A percentile compares a stretch with the other conserved stretches of the same genome.
Conservation (phyloP, 2,113 vertebrate genomes). For the Rhea americana region DNA sequence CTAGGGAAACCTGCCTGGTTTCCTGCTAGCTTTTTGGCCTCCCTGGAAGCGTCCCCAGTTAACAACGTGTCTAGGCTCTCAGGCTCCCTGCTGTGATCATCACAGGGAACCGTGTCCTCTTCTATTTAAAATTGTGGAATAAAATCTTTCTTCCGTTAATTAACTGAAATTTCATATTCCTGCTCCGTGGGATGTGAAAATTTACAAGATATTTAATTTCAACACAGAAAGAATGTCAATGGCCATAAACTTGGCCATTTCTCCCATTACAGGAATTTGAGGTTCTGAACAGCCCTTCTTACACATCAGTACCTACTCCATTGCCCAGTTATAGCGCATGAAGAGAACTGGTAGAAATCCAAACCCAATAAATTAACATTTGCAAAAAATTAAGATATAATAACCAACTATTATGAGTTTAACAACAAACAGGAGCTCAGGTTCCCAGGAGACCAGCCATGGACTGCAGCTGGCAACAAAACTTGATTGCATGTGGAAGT, state of each 20-base stretch:
- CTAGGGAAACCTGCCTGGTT: constrained; percentile 55
- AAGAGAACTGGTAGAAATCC: constrained; percentile 13
- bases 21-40: constrained; percentile 44
- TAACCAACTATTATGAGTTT: constrained; percentile 11
- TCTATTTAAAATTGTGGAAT: not conserved
- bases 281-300: not conserved
- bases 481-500: constrained; percentile 41
- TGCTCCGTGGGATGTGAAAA: constrained; percentile 25
- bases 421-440: constrained; percentile 19
- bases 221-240: not conserved
- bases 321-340: not conserved
- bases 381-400: constrained; percentile 31
- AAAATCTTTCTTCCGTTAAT: constrained; percentile 27
- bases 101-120: not conserved
- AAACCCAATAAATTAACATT: constrained; percentile 19
- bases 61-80: not conserved
- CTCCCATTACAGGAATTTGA: constrained; percentile 30
- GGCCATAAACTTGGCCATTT: not conserved
- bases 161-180: constrained; percentile 41
- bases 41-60: constrained; percentile 38
- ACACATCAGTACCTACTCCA: not conserved
- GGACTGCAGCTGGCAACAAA: constrained; percentile 36
- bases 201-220: not conserved
- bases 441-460: constrained; percentile 14
- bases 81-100: not conserved